Base-by-base conservation (phyloP, 2,888 invertebrate genomes). In the Lissonota sp. region DNA sequence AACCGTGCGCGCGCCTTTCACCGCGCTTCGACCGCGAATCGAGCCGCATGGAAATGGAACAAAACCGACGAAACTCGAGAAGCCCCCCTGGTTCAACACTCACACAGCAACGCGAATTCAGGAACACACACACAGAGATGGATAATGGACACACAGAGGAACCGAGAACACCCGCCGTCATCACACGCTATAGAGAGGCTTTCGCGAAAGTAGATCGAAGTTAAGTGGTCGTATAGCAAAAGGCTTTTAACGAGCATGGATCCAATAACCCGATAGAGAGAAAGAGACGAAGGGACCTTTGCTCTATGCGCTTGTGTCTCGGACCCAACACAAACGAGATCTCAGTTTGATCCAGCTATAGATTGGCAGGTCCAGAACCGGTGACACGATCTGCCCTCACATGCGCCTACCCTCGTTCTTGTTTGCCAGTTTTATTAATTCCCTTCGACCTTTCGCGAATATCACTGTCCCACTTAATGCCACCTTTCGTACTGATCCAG, bases 241-340 rank as follows among this genome's bases (percentile, higher is more conserved):
- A 72, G 72, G 82, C 83, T 86, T 86, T 87, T 88, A 88, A 88
- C 86, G 87, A 88, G 87, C 71, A 63, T 84, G 84, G 87, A 88
- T 89, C 85, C 86, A 85, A 88, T 88, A 83, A 76, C 81, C 75
- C 83, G 87, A 88, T 87, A 87, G 81, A 79, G 74, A 72, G 75
- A 73, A 72, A 78, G 84, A 82, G 69, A 84, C 83, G 86, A 76
- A 83, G 76, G 72, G 74, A 75, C 37, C 46, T 51, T 49, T 60
- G 57, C 57, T 6, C 53, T 53, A 42, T 44, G 57, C 37, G 6
- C 37, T 42, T 40, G 63, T 46, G 64, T 39, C 67, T 49, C 75
- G 14, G 37, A 8, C 42, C 42, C 16, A 10, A 46, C 51, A 55
- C 69, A 39, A 81, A 51, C 67, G 64, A 72, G 81, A 78, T 74